Evolutionary conservation across 1,140 invertebrate genomes (phyloP).

Genomic region (Bombus confusus): DNA sequence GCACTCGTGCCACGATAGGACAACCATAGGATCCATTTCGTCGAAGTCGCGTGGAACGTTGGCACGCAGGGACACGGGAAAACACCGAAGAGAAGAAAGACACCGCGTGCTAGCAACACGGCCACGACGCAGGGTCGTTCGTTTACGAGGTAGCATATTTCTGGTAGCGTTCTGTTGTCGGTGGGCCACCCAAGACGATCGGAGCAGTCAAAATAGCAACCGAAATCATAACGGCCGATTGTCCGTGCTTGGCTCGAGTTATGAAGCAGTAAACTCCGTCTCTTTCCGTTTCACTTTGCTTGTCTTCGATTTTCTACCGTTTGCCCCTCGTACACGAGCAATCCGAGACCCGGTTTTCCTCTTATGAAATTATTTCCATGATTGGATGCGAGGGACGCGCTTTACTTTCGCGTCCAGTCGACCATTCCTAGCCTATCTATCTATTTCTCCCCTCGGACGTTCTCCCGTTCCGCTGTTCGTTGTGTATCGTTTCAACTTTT

Average conservation of each 20-base stretch:
- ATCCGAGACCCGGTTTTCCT: slow-evolving; percentile 60
- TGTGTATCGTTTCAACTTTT: background rate
- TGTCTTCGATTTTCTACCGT: slow-evolving; percentile 44
- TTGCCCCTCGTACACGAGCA: slow-evolving; percentile 51
- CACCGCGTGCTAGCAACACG: slow-evolving; percentile 36
- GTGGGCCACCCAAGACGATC: slow-evolving; percentile 74
- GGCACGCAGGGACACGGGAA: background rate
- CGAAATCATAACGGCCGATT: slow-evolving; percentile 82
- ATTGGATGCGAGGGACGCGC: slow-evolving; percentile 74
- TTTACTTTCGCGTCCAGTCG: slow-evolving; percentile 41
- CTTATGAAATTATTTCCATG: slow-evolving; percentile 82
- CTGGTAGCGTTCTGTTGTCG: slow-evolving; percentile 76
- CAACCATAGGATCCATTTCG: background rate
- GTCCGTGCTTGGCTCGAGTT: slow-evolving; percentile 77
- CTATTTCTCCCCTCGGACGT: background rate
- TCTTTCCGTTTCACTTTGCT: slow-evolving; percentile 48
- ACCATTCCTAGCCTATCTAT: background rate
- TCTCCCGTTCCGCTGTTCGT: background rate
- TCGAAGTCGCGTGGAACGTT: slow-evolving; percentile 8
- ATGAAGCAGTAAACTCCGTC: slow-evolving; percentile 81
- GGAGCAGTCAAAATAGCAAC: slow-evolving; percentile 80
- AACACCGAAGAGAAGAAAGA: background rate
- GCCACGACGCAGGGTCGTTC: slow-evolving; percentile 68
- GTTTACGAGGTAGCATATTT: slow-evolving; percentile 83
- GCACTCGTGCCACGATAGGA: background rate